Evolutionary conservation across 2,888 invertebrate genomes (phyloP), one percentile per base, ranked within the genome.

Genomic region (Orchesellides sinensis): DNA sequence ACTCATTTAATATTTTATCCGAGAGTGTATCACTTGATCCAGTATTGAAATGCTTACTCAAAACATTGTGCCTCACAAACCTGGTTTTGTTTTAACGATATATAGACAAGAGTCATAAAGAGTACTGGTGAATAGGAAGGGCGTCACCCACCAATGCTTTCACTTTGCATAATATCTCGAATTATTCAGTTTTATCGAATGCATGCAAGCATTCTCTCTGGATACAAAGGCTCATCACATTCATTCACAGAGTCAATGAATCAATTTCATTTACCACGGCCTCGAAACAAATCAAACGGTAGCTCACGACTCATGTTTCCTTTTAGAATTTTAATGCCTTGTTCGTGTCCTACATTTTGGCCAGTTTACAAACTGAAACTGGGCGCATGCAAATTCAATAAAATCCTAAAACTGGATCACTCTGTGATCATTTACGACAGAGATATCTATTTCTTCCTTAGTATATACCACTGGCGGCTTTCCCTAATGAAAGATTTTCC

Each of bases 71-170:
- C n/a, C n/a, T n/a, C n/a, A n/a, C n/a, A n/a, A n/a, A n/a, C n/a
- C n/a, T 12, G 12, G 29, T 29, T 25, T n/a, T n/a, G 14, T 23
- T 21, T 21, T 23, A 54, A 27, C 27, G 59, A 27, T n/a, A 25
- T 5, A 25, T 6, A 19, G 27, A 61, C 6, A 21, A 21, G 40
- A 35, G 17, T 17, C 45, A n/a, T n/a, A 21, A 66, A 12, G 10
- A 8, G 21, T 0, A 59, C 6, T 19, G 29, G 54, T 21, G 4
- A 59, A 29, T 40, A 73, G 80, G 81, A 82, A 84, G 81, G 78
- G 81, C 80, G 79, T 84, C 73, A 72, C 74, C 82, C 74, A n/a
- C 54, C n/a, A 65, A 63, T 65, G 61, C 83, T 74, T 79, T 79
- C 75, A 74, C 83, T 83, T 83, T 69, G 69, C 79, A 74, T 75